Conservation (phyloP, 1,140 invertebrate genomes). For the Neodiprion pinetum region DNA sequence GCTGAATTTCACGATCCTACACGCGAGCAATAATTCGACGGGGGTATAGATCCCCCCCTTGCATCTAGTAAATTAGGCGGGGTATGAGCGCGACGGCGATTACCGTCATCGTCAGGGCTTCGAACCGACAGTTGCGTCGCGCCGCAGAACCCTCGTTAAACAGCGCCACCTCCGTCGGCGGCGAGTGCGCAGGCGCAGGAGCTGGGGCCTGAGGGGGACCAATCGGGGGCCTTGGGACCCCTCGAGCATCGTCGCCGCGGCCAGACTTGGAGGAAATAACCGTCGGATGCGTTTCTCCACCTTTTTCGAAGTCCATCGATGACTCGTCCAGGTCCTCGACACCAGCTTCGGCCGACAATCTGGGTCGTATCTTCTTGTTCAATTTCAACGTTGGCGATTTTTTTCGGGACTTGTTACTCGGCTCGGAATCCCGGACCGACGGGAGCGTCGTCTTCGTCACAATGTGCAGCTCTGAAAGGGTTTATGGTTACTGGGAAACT, state of each 20-base stretch:
- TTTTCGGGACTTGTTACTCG: neutral
- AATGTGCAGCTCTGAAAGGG: conserved; percentile 32
- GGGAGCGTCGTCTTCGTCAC: conserved; percentile 27
- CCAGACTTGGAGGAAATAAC: neutral
- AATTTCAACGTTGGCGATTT: neutral
- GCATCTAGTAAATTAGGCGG: neutral
- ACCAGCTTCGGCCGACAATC: neutral
- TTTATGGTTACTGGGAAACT: conserved; percentile 4
- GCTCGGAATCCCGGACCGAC: conserved; percentile 5
- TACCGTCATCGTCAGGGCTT: conserved; percentile 11
- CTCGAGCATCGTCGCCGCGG: neutral
- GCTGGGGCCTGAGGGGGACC: conserved; percentile 23
- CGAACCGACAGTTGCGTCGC: conserved; percentile 9
- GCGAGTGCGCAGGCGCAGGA: conserved; percentile 37
- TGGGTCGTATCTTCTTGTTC: neutral
- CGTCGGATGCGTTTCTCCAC: neutral
- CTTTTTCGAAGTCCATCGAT: neutral
- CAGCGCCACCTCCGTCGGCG: conserved; percentile 32
- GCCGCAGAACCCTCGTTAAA: conserved; percentile 28
- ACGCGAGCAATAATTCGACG: conserved; percentile 1
- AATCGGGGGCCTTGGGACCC: neutral
- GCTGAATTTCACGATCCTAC: neutral
- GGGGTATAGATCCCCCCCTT: neutral
- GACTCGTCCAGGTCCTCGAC: neutral
- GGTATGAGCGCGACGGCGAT: neutral